phyloP scores from a whole-genome alignment of 2,888 invertebrate genomes.

The Synergus itoensis region DNA sequence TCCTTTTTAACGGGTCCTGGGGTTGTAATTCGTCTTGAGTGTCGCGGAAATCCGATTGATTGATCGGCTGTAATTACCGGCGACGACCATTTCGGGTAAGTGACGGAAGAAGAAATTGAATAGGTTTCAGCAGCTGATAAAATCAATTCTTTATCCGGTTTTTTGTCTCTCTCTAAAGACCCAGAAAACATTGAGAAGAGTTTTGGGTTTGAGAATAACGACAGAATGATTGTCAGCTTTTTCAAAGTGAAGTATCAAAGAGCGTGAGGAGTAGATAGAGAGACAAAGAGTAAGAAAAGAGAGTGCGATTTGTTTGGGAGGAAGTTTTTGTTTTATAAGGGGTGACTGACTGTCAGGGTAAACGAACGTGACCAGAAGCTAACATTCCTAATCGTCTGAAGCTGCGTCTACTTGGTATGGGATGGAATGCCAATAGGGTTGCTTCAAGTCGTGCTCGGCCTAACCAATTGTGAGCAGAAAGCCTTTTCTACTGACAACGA shows the following conservation, averaged over 20 bases:
- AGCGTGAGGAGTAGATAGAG: background rate
- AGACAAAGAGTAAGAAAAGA: background rate
- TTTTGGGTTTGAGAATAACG: background rate
- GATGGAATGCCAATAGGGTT: conserved; percentile 30
- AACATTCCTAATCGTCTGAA: conserved; percentile 39
- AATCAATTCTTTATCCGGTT: conserved; percentile 5
- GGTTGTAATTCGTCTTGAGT: background rate
- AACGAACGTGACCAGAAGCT: conserved; percentile 36
- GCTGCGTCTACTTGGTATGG: conserved; percentile 31
- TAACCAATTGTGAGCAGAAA: conserved; percentile 18
- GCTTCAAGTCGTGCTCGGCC: conserved; percentile 32
- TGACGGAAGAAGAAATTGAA: background rate
- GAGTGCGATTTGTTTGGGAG: background rate
- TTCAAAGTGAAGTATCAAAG: background rate
- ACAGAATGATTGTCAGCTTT: background rate
- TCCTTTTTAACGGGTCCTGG: background rate
- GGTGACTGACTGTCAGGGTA: conserved; percentile 2
- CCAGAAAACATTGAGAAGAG: background rate
- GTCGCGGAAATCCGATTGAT: conserved; percentile 4
- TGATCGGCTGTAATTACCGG: background rate
- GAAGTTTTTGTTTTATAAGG: conserved; percentile 29
- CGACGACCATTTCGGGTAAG: conserved; percentile 9
- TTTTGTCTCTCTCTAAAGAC: background rate
- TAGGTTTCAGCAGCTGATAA: background rate
- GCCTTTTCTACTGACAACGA: conserved; percentile 37